Conservation (phyloP, 2,888 invertebrate genomes). For the Orthosia gothica region DNA sequence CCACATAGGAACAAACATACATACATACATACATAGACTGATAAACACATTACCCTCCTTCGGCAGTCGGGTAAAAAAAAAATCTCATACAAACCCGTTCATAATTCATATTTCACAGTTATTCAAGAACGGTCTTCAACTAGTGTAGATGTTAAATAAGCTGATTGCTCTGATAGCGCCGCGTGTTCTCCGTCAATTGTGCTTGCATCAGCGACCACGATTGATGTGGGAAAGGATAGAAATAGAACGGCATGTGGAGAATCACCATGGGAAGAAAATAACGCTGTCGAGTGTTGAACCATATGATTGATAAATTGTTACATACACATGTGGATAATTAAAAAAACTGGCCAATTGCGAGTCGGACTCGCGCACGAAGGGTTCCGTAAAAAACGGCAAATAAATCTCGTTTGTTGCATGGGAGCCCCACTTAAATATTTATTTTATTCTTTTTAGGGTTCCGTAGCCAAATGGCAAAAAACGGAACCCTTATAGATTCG, state of each 20-base stretch:
- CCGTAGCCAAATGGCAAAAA: too few species aligned
- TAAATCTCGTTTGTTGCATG: too few species aligned
- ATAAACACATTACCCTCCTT: too few species aligned
- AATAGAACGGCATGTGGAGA: conserved; percentile 41
- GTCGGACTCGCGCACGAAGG: too few species aligned
- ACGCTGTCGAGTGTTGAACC: neutral
- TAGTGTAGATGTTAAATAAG: conserved; percentile 28
- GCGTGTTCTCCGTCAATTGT: conserved; percentile 43
- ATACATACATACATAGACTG: too few species aligned
- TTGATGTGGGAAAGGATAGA: conserved; percentile 57
- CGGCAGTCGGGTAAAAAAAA: too few species aligned
- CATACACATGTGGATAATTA: conserved; percentile 10
- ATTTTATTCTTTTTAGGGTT: too few species aligned
- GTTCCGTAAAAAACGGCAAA: too few species aligned
- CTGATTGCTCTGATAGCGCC: conserved; percentile 41
- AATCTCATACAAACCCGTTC: too few species aligned
- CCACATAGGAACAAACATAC: too few species aligned
- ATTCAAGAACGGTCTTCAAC: conserved; percentile 4
- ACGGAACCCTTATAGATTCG: too few species aligned
- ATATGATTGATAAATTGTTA: neutral
- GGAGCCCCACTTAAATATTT: too few species aligned
- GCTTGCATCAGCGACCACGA: conserved; percentile 44
- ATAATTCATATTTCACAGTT: conserved; percentile 3
- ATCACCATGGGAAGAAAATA: conserved; percentile 15
- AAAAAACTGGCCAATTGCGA: neutral